Conservation (phyloP, 2,797 vertebrate species). For the Microctenopoma lineatum region DNA sequence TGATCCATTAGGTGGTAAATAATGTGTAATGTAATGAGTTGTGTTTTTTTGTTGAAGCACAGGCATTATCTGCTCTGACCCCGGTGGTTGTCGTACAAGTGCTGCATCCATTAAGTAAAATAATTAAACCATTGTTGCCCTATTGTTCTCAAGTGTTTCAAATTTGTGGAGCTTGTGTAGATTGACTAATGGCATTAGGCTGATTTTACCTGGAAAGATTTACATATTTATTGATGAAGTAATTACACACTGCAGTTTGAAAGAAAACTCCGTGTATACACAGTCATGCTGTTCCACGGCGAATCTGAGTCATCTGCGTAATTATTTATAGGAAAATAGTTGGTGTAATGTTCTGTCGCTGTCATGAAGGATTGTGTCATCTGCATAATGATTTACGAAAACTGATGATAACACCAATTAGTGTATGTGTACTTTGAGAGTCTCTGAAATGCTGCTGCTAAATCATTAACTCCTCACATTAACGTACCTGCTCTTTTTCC, state of each 20-base stretch:
- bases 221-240: conserved; percentile 15
- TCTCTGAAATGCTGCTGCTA: too few species aligned
- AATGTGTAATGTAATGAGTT: background rate
- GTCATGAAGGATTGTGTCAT: conserved; percentile 21
- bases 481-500: conserved; percentile 37
- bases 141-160: conserved; percentile 5
- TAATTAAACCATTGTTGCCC: conserved; percentile 5
- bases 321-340: conserved; percentile 24
- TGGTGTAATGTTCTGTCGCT: conserved; percentile 1
- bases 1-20: conserved; percentile 48
- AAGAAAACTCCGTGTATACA: background rate
- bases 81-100: conserved; percentile 5
- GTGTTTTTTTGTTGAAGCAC: conserved; percentile 6
- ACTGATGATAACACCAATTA: background rate
- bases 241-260: conserved; percentile 3
- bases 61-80: conserved; percentile 30
- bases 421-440: conserved; percentile 1
- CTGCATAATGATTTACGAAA: conserved; percentile 31
- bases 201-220: conserved; percentile 17
- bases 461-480: conserved; percentile 8
- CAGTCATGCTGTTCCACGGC: background rate
- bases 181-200: conserved; percentile 12
- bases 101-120: conserved; percentile 13
- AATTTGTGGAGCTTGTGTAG: conserved; percentile 1
- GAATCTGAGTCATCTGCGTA: conserved; percentile 19